A percentile compares a stretch with the other conserved stretches of the same genome.
phyloP scores from a whole-genome alignment of 2,888 invertebrate species.

The Cactoblastis cactorum region DNA sequence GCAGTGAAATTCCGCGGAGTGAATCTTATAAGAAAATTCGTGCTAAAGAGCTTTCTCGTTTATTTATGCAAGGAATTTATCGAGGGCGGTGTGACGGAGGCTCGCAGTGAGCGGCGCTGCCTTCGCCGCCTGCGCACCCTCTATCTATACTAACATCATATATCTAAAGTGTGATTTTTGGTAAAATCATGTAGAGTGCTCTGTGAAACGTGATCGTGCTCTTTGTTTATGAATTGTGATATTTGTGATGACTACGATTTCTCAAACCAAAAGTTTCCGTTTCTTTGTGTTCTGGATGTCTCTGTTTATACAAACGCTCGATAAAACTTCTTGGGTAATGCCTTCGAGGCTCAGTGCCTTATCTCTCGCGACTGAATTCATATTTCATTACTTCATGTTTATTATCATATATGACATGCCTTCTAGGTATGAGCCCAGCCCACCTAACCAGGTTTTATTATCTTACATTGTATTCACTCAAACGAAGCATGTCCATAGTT shows the following conservation, averaged over 20 bases:
- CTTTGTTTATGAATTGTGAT: constrained; percentile 50
- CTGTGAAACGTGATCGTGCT: constrained; percentile 59
- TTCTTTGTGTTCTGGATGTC: constrained; percentile 62
- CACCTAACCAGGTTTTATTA: not conserved
- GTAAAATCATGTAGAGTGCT: constrained; percentile 48
- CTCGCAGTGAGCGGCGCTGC: constrained; percentile 60
- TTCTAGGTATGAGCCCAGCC: not conserved
- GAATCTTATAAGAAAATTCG: constrained; percentile 43
- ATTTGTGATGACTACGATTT: constrained; percentile 33
- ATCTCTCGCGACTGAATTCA: constrained; percentile 34
- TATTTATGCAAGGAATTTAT: constrained; percentile 77
- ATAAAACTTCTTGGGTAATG: constrained; percentile 47
- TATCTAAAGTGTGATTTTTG: constrained; percentile 51
- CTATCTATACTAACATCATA: constrained; percentile 18
- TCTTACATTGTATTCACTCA: not conserved
- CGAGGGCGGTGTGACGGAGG: constrained; percentile 72
- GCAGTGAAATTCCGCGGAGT: constrained; percentile 62
- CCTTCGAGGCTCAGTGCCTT: constrained; percentile 45
- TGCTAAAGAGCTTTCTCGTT: constrained; percentile 66
- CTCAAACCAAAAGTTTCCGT: constrained; percentile 40
- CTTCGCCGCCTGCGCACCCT: constrained; percentile 61
- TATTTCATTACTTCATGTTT: not conserved
- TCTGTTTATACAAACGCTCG: constrained; percentile 47
- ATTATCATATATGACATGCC: not conserved
- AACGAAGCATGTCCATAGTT: not conserved